Evolutionary conservation across 2,113 vertebrate genomes (phyloP).

Genomic region (Pycnonotus jocosus): DNA sequence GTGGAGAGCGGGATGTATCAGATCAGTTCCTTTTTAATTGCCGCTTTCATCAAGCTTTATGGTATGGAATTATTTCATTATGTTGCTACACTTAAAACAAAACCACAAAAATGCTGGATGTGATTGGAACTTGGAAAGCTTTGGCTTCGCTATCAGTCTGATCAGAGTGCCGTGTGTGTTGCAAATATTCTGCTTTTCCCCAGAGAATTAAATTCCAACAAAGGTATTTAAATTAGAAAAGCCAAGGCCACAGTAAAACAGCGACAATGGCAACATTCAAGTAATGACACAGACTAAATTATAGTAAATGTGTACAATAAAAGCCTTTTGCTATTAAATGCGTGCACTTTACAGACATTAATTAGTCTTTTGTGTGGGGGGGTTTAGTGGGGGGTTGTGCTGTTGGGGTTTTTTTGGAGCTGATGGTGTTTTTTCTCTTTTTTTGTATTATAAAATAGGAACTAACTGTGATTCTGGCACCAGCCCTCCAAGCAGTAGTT

Average conservation of each 20-base stretch:
- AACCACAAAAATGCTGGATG: not conserved
- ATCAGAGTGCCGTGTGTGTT: not conserved
- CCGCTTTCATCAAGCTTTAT: conserved; percentile 56
- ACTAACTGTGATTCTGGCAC: not conserved
- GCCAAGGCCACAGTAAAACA: not conserved
- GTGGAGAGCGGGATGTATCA: conserved; percentile 12
- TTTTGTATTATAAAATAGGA: not conserved
- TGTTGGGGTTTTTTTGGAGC: not conserved
- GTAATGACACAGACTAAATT: not conserved
- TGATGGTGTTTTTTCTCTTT: not conserved
- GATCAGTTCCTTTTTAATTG: conserved; percentile 63
- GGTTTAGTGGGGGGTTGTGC: not conserved
- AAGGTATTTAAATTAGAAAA: conserved; percentile 45
- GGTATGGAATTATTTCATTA: conserved; percentile 61
- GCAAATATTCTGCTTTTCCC: not conserved
- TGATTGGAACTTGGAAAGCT: not conserved
- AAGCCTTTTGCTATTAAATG: conserved; percentile 2
- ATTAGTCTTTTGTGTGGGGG: not conserved
- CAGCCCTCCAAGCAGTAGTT: not conserved
- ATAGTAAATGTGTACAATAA: not conserved
- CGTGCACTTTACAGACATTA: not conserved
- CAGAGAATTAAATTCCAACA: not conserved
- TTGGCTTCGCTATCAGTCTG: not conserved
- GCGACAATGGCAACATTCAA: not conserved
- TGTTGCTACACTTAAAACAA: conserved; percentile 34